These are phyloP conservation scores for Sciurus carolinensis DNA, from an alignment of 2,797 vertebrate genomes.

Conservation along the genomic window DNA sequence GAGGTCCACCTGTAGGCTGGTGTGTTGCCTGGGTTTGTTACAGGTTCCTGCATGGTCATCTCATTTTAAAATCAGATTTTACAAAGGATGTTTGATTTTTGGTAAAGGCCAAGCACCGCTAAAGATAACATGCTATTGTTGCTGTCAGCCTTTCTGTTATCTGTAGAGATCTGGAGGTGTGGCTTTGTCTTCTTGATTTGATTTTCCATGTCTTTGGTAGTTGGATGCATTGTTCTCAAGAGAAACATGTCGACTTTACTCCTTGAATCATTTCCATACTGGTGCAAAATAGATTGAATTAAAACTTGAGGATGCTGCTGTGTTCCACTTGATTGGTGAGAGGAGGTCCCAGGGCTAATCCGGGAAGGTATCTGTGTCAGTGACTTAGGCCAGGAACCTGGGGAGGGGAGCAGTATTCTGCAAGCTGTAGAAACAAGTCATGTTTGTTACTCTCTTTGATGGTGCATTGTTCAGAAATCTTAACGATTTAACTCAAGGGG, in stretches of 20 bases:
- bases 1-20: not conserved
- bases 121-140: not conserved
- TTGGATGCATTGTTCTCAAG: not conserved
- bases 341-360: not conserved
- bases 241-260: not conserved
- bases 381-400: not conserved
- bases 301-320: not conserved
- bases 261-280: not conserved
- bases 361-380: not conserved
- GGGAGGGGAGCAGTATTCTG: accelerated
- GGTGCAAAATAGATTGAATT: not conserved
- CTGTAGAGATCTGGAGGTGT: not conserved
- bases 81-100: not conserved
- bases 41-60: not conserved
- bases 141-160: not conserved
- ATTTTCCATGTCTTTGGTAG: not conserved
- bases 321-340: not conserved
- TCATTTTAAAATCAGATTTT: not conserved
- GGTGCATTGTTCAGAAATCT: not conserved
- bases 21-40: not conserved
- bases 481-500: no score
- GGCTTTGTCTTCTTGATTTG: not conserved
- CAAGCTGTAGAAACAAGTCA: not conserved
- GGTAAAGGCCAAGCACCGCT: not conserved
- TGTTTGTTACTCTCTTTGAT: not conserved